Evolutionary conservation across 2,888 invertebrate species (phyloP).

Genomic region (Electrophaes corylata): DNA sequence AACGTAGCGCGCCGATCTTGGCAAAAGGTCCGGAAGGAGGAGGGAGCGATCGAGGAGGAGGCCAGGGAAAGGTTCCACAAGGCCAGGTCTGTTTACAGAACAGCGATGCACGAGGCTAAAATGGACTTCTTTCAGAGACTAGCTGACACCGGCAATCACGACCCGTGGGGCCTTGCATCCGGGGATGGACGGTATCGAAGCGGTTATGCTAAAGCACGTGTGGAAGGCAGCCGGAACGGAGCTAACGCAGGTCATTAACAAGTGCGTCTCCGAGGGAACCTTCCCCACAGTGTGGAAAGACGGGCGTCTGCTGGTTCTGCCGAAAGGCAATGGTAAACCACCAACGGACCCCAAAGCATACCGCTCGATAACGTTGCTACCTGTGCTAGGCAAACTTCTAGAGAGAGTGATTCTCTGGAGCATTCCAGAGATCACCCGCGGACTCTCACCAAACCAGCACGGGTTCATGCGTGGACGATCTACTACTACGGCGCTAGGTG

Average conservation of each 20-base stretch:
- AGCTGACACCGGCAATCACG: slow-evolving; percentile 29
- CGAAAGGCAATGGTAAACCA: not conserved
- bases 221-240: no score
- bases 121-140: not conserved
- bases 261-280: no score
- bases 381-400: slow-evolving; percentile 44
- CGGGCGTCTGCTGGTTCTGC: slow-evolving; percentile 12
- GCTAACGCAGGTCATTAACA: not conserved
- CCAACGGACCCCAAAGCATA: slow-evolving; percentile 24
- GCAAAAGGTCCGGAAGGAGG: no score
- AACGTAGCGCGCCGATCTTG: no score
- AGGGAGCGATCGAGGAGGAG: no score
- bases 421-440: not conserved
- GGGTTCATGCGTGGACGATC: slow-evolving; percentile 46
- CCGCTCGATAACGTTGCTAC: slow-evolving; percentile 45
- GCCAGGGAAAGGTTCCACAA: no score
- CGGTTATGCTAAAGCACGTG: no score
- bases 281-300: no score
- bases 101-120: not conserved
- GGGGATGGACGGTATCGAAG: not conserved
- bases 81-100: no score
- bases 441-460: slow-evolving; percentile 41
- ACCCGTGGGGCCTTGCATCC: slow-evolving; percentile 41
- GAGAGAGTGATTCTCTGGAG: slow-evolving; percentile 6
- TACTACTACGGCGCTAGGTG: slow-evolving; percentile 39